Conservation (phyloP, 2,797 vertebrate genomes). For the Malurus splendens region DNA sequence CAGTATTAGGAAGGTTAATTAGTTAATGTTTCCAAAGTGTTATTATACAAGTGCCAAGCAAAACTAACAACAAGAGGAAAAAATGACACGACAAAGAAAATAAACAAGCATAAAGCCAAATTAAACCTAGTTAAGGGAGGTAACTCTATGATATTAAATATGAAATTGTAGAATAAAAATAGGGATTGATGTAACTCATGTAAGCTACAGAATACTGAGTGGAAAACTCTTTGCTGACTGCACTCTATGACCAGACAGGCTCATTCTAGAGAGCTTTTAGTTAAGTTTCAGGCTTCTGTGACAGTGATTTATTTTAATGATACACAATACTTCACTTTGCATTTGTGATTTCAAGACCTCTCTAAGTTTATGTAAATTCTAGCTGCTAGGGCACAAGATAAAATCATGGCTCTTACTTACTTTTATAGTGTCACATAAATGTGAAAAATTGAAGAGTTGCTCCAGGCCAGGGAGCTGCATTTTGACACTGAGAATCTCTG, state of each 20-base stretch:
- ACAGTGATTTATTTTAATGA: slow-evolving; percentile 59
- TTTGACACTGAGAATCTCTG: slow-evolving; percentile 48
- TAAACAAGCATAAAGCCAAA: slow-evolving; percentile 47
- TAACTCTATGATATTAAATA: slow-evolving; percentile 12
- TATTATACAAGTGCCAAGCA: slow-evolving; percentile 36
- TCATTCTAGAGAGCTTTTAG: slow-evolving; percentile 21
- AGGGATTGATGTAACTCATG: not conserved
- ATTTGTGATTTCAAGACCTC: slow-evolving; percentile 64
- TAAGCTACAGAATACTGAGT: not conserved
- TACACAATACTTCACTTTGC: slow-evolving; percentile 37
- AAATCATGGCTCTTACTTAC: slow-evolving; percentile 61
- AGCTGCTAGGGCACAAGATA: slow-evolving; percentile 52
- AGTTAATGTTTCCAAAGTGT: slow-evolving; percentile 50
- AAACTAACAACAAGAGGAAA: slow-evolving; percentile 28
- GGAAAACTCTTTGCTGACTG: not conserved
- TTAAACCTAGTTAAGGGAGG: slow-evolving; percentile 37
- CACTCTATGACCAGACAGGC: not conserved
- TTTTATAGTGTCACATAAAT: slow-evolving; percentile 60
- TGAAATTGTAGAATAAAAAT: slow-evolving; percentile 29
- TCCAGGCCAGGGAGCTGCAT: slow-evolving; percentile 52
- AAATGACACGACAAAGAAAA: slow-evolving; percentile 43
- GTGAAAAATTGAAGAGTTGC: slow-evolving; percentile 65
- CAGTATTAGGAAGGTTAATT: slow-evolving; percentile 49
- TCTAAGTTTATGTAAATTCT: slow-evolving; percentile 63
- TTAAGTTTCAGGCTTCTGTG: slow-evolving; percentile 38